Conservation (phyloP, 2,888 invertebrate genomes). For the Coleophora deauratella region DNA sequence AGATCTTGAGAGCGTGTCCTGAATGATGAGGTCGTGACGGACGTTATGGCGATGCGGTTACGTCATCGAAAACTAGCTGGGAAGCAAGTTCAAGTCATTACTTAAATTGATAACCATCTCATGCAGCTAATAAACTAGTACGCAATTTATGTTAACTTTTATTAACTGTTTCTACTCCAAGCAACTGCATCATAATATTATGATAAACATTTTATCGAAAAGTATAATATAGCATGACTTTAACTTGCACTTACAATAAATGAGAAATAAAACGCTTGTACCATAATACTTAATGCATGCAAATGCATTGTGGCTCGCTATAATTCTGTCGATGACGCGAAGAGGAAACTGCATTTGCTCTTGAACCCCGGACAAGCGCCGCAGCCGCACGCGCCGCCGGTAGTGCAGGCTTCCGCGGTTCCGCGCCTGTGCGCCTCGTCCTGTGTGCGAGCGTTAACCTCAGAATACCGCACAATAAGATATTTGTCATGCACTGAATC, state of each 20-base stretch:
- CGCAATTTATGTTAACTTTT: no score
- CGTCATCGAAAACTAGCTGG: slow-evolving; percentile 20
- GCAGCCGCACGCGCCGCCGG: background rate
- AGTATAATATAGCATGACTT: background rate
- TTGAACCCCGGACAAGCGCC: slow-evolving; percentile 37
- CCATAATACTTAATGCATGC: no score
- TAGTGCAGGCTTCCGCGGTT: no score
- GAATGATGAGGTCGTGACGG: slow-evolving; percentile 24
- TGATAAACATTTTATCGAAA: background rate
- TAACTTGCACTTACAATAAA: background rate
- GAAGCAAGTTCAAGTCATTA: no score
- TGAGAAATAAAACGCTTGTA: no score
- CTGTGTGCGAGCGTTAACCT: slow-evolving; percentile 53
- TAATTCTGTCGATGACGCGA: slow-evolving; percentile 59
- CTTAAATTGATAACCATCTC: no score
- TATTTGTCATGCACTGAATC: slow-evolving; percentile 50
- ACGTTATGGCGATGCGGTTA: slow-evolving; percentile 9
- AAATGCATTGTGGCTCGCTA: slow-evolving; percentile 37
- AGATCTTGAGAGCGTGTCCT: slow-evolving; percentile 19
- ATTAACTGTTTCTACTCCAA: slow-evolving; percentile 1
- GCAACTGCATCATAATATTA: background rate
- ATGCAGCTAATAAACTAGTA: no score
- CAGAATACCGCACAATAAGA: slow-evolving; percentile 48
- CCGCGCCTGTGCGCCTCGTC: no score
- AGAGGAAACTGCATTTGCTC: slow-evolving; percentile 23